Conservation (phyloP, 2,797 vertebrate species). For the Sciurus carolinensis region DNA sequence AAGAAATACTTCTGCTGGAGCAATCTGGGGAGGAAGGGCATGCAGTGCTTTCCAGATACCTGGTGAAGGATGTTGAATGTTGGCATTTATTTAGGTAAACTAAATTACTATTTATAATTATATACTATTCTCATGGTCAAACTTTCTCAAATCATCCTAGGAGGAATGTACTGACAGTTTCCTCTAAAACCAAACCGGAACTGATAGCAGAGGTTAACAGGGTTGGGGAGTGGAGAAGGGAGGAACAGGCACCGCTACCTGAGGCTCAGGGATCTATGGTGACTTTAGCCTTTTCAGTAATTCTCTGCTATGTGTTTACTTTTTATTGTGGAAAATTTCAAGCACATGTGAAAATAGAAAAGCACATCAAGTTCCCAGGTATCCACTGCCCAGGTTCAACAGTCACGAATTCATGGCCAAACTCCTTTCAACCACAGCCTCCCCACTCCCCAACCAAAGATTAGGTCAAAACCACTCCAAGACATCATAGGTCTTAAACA, state of each 20-base stretch:
- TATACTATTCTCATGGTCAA: background rate
- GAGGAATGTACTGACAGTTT: background rate
- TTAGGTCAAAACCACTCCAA: slow-evolving; percentile 28
- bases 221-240: accelerated
- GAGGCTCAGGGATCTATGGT: background rate
- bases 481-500: background rate
- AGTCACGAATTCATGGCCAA: background rate
- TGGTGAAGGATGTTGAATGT: too few species aligned
- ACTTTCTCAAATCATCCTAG: background rate
- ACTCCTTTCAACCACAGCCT: background rate
- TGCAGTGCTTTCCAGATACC: accelerated
- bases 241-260: background rate
- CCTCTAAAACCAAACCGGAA: slow-evolving; percentile 5
- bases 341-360: background rate
- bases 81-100: too few species aligned
- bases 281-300: background rate
- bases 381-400: background rate
- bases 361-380: background rate
- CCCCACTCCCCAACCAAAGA: background rate
- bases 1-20: background rate
- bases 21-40: background rate
- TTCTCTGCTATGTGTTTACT: background rate
- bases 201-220: background rate
- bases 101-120: too few species aligned
- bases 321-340: background rate